These are phyloP conservation scores for Panonychus citri DNA, from an alignment of 1,140 invertebrate genomes.

Conservation along the genomic window DNA sequence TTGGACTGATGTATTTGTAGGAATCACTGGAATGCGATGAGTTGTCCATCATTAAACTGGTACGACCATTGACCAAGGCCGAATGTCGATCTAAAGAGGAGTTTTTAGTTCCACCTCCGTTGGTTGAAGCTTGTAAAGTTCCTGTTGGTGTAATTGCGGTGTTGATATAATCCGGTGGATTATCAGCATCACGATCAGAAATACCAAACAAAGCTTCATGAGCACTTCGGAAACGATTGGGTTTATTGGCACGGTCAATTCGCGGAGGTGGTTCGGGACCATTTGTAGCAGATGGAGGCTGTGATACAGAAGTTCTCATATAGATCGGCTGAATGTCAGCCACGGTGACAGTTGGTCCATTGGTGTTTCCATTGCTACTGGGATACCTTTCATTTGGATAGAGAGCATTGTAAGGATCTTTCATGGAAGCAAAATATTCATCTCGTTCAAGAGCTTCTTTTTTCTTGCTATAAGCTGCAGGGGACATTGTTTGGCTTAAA, in stretches of 20 bases:
- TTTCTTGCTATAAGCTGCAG: slow-evolving; percentile 17
- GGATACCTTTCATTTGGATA: background rate
- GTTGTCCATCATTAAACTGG: slow-evolving; percentile 33
- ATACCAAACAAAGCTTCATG: slow-evolving; percentile 18
- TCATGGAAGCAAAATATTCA: slow-evolving; percentile 9
- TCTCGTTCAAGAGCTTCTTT: slow-evolving; percentile 6
- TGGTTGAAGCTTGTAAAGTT: background rate
- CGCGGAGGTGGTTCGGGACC: slow-evolving; percentile 55
- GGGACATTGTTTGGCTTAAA: slow-evolving; percentile 4
- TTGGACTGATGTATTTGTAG: slow-evolving; percentile 21
- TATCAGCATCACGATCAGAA: slow-evolving; percentile 7
- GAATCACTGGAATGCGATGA: slow-evolving; percentile 39
- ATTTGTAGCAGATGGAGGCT: slow-evolving; percentile 17
- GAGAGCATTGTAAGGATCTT: background rate
- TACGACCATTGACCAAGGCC: background rate
- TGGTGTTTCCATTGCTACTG: background rate
- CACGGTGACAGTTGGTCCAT: background rate
- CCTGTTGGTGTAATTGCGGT: slow-evolving; percentile 1
- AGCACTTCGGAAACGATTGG: slow-evolving; percentile 24
- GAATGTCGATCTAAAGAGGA: background rate
- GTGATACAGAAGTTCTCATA: background rate
- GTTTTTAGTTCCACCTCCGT: background rate
- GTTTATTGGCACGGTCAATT: slow-evolving; percentile 50
- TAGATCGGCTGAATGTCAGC: no score
- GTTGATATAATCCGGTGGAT: slow-evolving; percentile 16